Evolutionary conservation across 2,797 vertebrate genomes (phyloP).

Genomic region (Mormyrops attenuatus): DNA sequence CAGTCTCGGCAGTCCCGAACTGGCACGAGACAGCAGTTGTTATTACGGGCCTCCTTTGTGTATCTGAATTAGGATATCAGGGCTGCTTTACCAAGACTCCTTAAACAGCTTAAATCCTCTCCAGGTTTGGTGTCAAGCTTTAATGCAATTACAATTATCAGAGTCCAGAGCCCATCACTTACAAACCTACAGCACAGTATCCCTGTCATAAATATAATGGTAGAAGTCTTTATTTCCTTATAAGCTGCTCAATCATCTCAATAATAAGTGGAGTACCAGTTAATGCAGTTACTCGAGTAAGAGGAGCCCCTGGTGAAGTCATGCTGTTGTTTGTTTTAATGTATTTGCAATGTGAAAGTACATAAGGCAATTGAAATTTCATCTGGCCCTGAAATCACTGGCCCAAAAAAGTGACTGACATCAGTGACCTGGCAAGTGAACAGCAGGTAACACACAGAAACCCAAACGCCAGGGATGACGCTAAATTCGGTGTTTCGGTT

Average conservation of each 20-base stretch:
- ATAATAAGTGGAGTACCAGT: not conserved
- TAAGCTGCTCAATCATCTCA: not conserved
- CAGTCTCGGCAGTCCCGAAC: conserved; percentile 20
- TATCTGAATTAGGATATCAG: conserved; percentile 28
- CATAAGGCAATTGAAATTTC: not conserved
- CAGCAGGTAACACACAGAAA: not conserved
- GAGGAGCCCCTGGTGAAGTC: not conserved
- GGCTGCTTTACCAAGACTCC: conserved; percentile 22
- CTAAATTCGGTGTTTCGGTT: not conserved
- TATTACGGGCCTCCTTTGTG: conserved; percentile 12
- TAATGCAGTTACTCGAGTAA: not conserved
- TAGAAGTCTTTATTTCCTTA: not conserved
- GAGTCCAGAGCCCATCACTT: not conserved
- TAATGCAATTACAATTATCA: not conserved
- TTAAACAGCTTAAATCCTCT: conserved; percentile 19
- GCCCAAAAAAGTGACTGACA: not conserved
- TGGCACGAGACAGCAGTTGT: conserved; percentile 19
- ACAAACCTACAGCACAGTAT: not conserved
- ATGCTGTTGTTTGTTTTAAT: not conserved
- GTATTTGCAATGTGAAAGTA: not conserved
- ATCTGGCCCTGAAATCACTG: not conserved
- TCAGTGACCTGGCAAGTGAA: not conserved
- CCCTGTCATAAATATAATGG: not conserved
- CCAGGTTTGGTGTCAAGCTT: conserved; percentile 25
- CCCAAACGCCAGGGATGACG: not conserved